Conservation (phyloP, 2,888 invertebrate species). For the Amphipyra berbera region DNA sequence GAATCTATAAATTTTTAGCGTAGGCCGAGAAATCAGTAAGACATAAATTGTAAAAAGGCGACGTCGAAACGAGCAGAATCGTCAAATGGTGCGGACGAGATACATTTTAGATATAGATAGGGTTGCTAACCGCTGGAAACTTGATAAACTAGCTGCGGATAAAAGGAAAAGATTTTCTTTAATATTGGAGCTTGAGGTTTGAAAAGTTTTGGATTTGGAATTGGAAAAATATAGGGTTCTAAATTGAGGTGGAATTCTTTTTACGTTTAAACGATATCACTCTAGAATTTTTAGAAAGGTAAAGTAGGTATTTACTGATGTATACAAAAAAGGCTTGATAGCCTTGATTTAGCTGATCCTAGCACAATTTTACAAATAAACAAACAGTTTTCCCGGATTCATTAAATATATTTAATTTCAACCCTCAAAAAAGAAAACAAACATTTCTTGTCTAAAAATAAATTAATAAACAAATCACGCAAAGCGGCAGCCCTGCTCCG, state of each 20-base stretch:
- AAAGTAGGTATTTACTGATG: too few species aligned
- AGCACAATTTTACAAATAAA: too few species aligned
- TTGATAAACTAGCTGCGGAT: constrained; percentile 52
- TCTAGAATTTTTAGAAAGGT: constrained; percentile 5
- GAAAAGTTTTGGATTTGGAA: constrained; percentile 31
- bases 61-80: constrained; percentile 76
- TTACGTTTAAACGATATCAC: constrained; percentile 14
- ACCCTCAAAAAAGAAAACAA: too few species aligned
- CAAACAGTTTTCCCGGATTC: too few species aligned
- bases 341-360: too few species aligned
- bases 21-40: constrained; percentile 70
- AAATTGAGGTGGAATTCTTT: constrained; percentile 30
- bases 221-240: constrained; percentile 33
- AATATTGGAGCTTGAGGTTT: constrained; percentile 42
- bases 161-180: constrained; percentile 40
- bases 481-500: constrained; percentile 31
- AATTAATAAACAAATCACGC: background rate
- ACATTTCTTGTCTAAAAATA: background rate
- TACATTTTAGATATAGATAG: constrained; percentile 80
- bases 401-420: too few species aligned
- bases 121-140: constrained; percentile 59
- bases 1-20: constrained; percentile 63
- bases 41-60: constrained; percentile 82
- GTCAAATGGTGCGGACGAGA: constrained; percentile 86
- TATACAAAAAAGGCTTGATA: too few species aligned